A percentile compares a stretch with the other conserved stretches of the same genome.
phyloP scores from a whole-genome alignment of 2,113 vertebrate species.

The Taurulus bubalis region DNA sequence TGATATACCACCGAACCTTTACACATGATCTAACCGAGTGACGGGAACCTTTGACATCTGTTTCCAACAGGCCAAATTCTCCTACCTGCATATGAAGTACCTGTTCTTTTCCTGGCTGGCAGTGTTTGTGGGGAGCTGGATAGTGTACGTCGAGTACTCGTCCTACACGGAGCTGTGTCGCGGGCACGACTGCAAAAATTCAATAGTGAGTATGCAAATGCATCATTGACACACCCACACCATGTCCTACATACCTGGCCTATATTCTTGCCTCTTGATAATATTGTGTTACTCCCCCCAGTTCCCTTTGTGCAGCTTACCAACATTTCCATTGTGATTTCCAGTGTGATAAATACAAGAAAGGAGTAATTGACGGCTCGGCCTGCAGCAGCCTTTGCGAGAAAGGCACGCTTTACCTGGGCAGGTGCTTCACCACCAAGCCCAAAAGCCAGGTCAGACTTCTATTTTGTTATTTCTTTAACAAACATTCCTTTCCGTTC shows the following conservation, averaged over 20 bases:
- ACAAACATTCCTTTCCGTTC: not conserved
- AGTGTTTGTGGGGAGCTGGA: constrained; percentile 97
- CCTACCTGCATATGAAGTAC: constrained; percentile 93
- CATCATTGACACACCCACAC: not conserved
- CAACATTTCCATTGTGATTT: constrained; percentile 48
- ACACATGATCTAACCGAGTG: not conserved
- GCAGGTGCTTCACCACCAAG: constrained; percentile 93
- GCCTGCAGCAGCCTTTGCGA: constrained; percentile 96
- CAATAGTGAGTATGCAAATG: constrained; percentile 88
- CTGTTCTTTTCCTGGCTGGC: constrained; percentile 97
- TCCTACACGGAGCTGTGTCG: constrained; percentile 96
- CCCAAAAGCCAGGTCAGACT: constrained; percentile 91
- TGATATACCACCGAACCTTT: not conserved
- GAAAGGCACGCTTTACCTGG: constrained; percentile 93
- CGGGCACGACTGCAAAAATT: constrained; percentile 94
- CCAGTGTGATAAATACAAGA: constrained; percentile 96
- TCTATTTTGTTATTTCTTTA: not conserved
- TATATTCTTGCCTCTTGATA: not conserved
- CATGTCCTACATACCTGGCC: not conserved
- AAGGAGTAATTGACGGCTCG: constrained; percentile 93
- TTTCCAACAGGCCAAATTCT: constrained; percentile 88
- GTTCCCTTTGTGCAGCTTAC: not conserved
- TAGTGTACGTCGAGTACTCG: constrained; percentile 95
- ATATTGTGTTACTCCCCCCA: not conserved
- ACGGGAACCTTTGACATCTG: not conserved